A percentile compares a stretch with the other conserved stretches of the same genome.
Evolutionary conservation across 2,888 invertebrate genomes (phyloP).

Genomic region (Pammene fasciana): DNA sequence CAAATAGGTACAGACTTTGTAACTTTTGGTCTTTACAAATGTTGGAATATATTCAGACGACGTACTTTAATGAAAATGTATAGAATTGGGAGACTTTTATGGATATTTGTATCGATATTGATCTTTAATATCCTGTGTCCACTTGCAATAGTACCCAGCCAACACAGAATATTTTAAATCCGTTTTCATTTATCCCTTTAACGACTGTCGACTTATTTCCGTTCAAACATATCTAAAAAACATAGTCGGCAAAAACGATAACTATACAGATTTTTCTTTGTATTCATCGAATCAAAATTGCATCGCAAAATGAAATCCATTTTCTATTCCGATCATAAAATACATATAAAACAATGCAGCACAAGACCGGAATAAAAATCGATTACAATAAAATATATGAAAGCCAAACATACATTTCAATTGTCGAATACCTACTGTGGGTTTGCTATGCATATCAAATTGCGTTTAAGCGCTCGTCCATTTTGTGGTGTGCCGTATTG

Average conservation of each 20-base stretch:
- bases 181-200: background rate
- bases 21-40: no score
- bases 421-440: slow-evolving; percentile 36
- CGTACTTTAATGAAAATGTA: no score
- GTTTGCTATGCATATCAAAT: slow-evolving; percentile 43
- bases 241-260: background rate
- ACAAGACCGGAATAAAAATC: slow-evolving; percentile 38
- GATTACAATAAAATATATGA: slow-evolving; percentile 40
- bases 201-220: background rate
- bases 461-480: slow-evolving; percentile 40
- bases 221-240: slow-evolving; percentile 8
- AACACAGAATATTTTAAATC: slow-evolving; percentile 2
- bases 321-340: slow-evolving; percentile 30
- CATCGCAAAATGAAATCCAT: slow-evolving; percentile 16
- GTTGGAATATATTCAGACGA: no score
- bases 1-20: no score
- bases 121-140: slow-evolving; percentile 2
- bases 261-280: no score
- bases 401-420: slow-evolving; percentile 39
- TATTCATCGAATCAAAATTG: slow-evolving; percentile 13
- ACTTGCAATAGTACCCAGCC: background rate
- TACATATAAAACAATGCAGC: slow-evolving; percentile 36
- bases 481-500: slow-evolving; percentile 40
- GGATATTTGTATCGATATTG: background rate
- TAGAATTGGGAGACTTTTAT: background rate